phyloP scores from a whole-genome alignment of 2,113 vertebrate genomes.

The Gila orcuttii region DNA sequence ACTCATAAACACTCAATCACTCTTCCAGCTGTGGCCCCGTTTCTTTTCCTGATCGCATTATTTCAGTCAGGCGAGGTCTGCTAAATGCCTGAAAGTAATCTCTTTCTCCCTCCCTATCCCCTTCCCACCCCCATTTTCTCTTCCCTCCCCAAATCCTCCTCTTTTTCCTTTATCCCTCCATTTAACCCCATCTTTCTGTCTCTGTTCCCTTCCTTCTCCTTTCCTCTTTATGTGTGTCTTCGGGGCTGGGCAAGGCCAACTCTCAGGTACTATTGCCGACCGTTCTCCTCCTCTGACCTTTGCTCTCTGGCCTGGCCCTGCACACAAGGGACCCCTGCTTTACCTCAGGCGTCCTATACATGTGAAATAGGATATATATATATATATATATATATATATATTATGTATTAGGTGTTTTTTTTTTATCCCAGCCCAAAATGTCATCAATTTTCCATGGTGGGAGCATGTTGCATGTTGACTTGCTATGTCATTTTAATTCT shows the following conservation, averaged over 20 bases:
- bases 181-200: slow-evolving; percentile 35
- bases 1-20: slow-evolving; percentile 35
- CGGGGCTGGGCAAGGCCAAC: slow-evolving; percentile 58
- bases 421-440: slow-evolving; percentile 6
- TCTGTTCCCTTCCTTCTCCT: slow-evolving; percentile 22
- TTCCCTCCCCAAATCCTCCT: background rate
- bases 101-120: slow-evolving; percentile 71
- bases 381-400: background rate
- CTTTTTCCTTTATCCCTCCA: slow-evolving; percentile 29
- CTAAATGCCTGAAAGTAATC: slow-evolving; percentile 69
- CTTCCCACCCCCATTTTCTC: slow-evolving; percentile 49
- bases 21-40: slow-evolving; percentile 11
- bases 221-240: slow-evolving; percentile 54
- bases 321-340: slow-evolving; percentile 35
- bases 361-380: background rate
- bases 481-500: background rate
- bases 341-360: slow-evolving; percentile 13
- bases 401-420: too few species aligned
- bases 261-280: slow-evolving; percentile 57
- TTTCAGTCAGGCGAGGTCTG: slow-evolving; percentile 46
- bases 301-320: slow-evolving; percentile 54
- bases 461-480: slow-evolving; percentile 18
- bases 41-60: slow-evolving; percentile 42
- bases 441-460: background rate
- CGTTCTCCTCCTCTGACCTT: slow-evolving; percentile 48